Evolutionary conservation across 2,888 invertebrate genomes (phyloP), one percentile per base, ranked within the genome.

Genomic region (Brachyptera putata): DNA sequence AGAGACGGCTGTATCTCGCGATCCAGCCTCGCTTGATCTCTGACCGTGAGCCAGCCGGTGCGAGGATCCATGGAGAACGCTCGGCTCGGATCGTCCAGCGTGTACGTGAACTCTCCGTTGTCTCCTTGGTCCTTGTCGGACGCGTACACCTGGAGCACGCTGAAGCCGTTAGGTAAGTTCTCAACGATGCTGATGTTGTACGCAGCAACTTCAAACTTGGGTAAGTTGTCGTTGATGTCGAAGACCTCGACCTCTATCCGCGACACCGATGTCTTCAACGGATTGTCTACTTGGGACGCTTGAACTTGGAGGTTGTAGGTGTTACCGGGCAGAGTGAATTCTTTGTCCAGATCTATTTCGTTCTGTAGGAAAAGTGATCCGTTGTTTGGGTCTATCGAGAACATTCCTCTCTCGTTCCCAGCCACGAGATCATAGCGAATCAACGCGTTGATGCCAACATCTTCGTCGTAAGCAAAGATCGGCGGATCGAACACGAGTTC

Each of bases 181-280:
- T 94, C 94, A 43, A 93, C 92, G 64, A 94, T 93, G 66, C 92
- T 93, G 65, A 94, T 92, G 68, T 93, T 93, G 71, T 94, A 93
- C 68, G 89, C 85, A 68, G 91, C 91, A 0, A 90, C 91, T 71
- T 93, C 92, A 67, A 94, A 94, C 68, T 90, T 87, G 0, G 92
- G 92, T 21, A 88, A 75, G 72, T 93, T 92, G 71, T 93, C 92
- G 69, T 93, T 91, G 9, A 91, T 74, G 69, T 91, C 91, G 36
- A 86, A 70, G 2, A 91, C 76, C 73, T 90, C 83, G 0, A 91
- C 76, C 71, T 89, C 89, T 0, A 89, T 80, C 56, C 86, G 77
- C 0, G 92, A 88, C 3, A 85, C 78, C 0, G 89, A 87, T 25
- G 86, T 83, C 69, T 89, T 87, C 36, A 87, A 70, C 0, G 89